phyloP scores from a whole-genome alignment of 2,888 invertebrate genomes.

The Pherbina coryleti region DNA sequence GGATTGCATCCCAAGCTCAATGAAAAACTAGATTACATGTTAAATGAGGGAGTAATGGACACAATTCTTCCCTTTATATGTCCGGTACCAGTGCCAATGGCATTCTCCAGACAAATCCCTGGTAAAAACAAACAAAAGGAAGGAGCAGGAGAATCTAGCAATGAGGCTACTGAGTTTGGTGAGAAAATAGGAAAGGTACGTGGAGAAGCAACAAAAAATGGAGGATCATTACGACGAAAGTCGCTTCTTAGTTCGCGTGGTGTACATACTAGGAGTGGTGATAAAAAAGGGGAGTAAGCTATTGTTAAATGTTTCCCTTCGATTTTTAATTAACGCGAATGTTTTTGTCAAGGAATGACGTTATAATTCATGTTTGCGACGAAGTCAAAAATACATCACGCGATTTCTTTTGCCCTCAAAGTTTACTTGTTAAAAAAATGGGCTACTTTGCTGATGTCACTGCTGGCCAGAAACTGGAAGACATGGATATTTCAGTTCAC shows the following conservation, averaged over 20 bases:
- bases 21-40: constrained; percentile 72
- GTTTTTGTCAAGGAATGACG: constrained; percentile 75
- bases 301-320: background rate
- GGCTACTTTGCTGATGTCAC: constrained; percentile 94
- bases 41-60: constrained; percentile 86
- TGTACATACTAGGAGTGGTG: background rate
- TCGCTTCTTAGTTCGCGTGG: constrained; percentile 45
- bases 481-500: constrained; percentile 97
- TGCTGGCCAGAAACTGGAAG: constrained; percentile 83
- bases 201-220: constrained; percentile 24
- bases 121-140: constrained; percentile 42
- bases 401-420: constrained; percentile 91
- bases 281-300: constrained; percentile 46
- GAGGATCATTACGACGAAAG: constrained; percentile 48
- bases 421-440: constrained; percentile 90
- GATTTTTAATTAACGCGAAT: background rate
- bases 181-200: constrained; percentile 28
- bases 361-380: constrained; percentile 95
- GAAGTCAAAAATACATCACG: constrained; percentile 91
- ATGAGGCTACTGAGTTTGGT: constrained; percentile 47
- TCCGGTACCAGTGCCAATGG: constrained; percentile 59
- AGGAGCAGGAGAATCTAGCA: constrained; percentile 42
- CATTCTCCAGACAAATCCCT: constrained; percentile 42
- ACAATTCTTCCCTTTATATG: constrained; percentile 83
- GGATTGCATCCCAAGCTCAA: constrained; percentile 62